phyloP scores from a whole-genome alignment of 2,888 invertebrate genomes.

The Dynastes maya region DNA sequence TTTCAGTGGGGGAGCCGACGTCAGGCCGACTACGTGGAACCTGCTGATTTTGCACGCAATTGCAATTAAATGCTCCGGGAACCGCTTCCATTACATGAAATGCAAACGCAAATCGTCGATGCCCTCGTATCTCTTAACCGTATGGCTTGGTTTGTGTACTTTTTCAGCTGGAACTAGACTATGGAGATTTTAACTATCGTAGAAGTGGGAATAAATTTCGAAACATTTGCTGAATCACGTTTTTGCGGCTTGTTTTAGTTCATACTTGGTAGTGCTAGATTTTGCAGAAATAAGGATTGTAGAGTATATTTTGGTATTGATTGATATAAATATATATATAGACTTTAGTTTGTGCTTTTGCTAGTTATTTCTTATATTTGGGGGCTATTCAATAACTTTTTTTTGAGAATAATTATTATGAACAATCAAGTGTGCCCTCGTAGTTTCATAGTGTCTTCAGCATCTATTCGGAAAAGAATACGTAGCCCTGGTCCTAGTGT shows the following conservation, averaged over 20 bases:
- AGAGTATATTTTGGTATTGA: too few species aligned
- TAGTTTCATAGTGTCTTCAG: too few species aligned
- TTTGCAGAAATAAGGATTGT: background rate
- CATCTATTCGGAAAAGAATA: too few species aligned
- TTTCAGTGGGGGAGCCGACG: background rate
- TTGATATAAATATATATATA: too few species aligned
- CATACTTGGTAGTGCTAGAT: background rate
- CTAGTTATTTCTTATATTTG: too few species aligned
- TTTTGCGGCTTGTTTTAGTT: constrained; percentile 1
- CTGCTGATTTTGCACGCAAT: constrained; percentile 15
- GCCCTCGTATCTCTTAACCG: background rate
- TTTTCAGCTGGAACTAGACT: too few species aligned
- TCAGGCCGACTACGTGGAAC: background rate
- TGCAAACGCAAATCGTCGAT: constrained; percentile 2
- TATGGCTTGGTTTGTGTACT: background rate
- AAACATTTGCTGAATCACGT: background rate
- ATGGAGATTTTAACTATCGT: too few species aligned
- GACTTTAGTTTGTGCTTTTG: too few species aligned
- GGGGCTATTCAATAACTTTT: too few species aligned
- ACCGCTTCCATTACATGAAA: constrained; percentile 11
- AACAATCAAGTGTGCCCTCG: too few species aligned
- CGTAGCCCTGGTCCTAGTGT: too few species aligned
- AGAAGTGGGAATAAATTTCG: background rate
- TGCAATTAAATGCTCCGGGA: constrained; percentile 27
- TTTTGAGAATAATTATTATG: too few species aligned